Conservation (phyloP, 2,113 vertebrate species). For the Bufo bufo region DNA sequence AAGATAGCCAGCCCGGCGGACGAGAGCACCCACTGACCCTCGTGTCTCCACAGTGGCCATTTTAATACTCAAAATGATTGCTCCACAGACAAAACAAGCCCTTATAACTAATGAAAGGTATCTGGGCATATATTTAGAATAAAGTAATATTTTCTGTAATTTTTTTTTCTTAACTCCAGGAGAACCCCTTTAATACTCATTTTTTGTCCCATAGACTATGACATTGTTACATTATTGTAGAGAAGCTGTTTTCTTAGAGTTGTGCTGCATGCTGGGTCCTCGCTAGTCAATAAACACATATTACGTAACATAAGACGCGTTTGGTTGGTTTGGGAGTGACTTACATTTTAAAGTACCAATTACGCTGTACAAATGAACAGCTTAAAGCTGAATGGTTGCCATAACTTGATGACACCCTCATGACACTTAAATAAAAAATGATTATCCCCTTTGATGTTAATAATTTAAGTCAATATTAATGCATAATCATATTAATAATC, state of each 20-base stretch:
- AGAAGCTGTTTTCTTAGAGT: background rate
- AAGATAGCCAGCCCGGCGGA: too few species aligned
- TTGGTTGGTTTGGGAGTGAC: conserved; percentile 13
- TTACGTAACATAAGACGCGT: background rate
- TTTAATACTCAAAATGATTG: too few species aligned
- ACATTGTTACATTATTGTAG: background rate
- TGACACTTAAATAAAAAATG: background rate
- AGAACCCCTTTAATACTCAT: too few species aligned
- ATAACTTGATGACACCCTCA: conserved; percentile 1
- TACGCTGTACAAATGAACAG: background rate
- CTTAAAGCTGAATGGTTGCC: background rate
- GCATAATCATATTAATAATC: conserved; percentile 14
- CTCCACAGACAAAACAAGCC: too few species aligned
- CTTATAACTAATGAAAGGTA: too few species aligned
- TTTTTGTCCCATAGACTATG: background rate
- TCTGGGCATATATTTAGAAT: too few species aligned
- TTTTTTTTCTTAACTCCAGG: too few species aligned
- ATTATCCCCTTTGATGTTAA: conserved; percentile 26
- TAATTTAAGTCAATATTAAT: background rate
- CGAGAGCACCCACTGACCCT: too few species aligned
- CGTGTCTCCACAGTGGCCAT: too few species aligned
- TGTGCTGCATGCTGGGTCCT: background rate
- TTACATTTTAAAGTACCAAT: background rate
- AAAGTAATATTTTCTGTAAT: too few species aligned
- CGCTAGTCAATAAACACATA: background rate